These are phyloP conservation scores for Myotis yumanensis DNA, from an alignment of 2,113 vertebrate genomes.

Conservation along the genomic window DNA sequence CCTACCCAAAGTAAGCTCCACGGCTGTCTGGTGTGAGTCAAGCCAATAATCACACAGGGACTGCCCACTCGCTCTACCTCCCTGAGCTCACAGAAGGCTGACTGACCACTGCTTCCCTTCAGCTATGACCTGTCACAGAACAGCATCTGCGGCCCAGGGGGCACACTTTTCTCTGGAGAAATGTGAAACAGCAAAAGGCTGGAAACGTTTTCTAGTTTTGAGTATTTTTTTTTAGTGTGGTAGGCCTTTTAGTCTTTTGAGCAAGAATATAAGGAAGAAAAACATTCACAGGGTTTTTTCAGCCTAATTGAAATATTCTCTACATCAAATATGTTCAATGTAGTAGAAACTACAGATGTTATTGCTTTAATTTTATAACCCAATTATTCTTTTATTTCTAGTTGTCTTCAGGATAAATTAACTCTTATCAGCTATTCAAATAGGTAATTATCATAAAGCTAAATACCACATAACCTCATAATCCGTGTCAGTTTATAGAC, in stretches of 20 bases:
- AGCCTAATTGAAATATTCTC: conserved; percentile 84
- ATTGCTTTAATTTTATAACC: conserved; percentile 85
- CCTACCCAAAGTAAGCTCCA: not conserved
- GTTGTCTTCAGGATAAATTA: conserved; percentile 83
- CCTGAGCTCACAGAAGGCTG: not conserved
- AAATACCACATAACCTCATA: conserved; percentile 67
- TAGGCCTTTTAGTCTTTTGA: conserved; percentile 79
- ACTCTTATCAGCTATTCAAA: conserved; percentile 79
- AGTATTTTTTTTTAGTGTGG: conserved; percentile 55
- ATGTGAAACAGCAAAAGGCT: not conserved
- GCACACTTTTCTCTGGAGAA: not conserved
- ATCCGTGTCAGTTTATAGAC: conserved; percentile 64
- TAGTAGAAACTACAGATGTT: conserved; percentile 86
- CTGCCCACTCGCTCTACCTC: not conserved
- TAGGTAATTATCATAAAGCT: conserved; percentile 77
- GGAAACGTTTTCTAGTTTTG: conserved; percentile 8
- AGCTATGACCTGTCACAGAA: not conserved
- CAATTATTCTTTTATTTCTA: conserved; percentile 85
- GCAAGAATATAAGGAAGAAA: conserved; percentile 83
- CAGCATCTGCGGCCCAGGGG: not conserved
- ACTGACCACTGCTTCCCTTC: not conserved
- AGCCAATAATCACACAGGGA: not conserved
- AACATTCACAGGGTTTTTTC: conserved; percentile 82
- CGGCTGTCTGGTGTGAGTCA: not conserved
- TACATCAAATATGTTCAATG: conserved; percentile 85